Percentiles rank a stretch among this genome's conserved stretches.
These are phyloP conservation scores for Apamea crenata DNA, from an alignment of 2,888 invertebrate species.

Conservation along the genomic window DNA sequence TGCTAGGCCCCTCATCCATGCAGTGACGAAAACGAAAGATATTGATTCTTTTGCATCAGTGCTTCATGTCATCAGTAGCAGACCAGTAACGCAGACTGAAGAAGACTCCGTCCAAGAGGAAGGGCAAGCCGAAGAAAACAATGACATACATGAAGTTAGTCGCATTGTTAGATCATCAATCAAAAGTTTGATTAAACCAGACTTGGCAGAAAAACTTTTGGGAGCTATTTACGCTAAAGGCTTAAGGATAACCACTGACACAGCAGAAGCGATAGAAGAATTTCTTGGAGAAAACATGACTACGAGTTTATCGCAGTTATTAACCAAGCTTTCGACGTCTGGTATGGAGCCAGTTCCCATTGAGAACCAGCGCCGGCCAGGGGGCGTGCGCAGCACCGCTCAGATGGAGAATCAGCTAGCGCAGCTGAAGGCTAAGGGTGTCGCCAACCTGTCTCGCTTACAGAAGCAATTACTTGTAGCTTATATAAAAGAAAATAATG, in stretches of 20 bases:
- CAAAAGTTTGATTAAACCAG: constrained; percentile 82
- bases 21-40: constrained; percentile 91
- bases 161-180: constrained; percentile 89
- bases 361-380: constrained; percentile 73
- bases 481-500: constrained; percentile 92
- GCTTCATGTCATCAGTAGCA: constrained; percentile 84
- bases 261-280: constrained; percentile 92
- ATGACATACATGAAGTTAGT: constrained; percentile 85
- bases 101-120: constrained; percentile 78
- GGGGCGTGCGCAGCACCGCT: constrained; percentile 69
- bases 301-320: constrained; percentile 90
- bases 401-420: constrained; percentile 91
- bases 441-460: constrained; percentile 88
- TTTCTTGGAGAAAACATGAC: constrained; percentile 92
- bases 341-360: constrained; percentile 88
- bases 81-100: constrained; percentile 71
- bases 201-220: constrained; percentile 88
- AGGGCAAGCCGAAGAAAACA: constrained; percentile 69
- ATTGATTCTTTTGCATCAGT: constrained; percentile 91
- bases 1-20: constrained; percentile 89
- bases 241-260: constrained; percentile 91
- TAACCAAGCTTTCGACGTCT: constrained; percentile 92
- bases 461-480: constrained; percentile 91
- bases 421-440: constrained; percentile 90
- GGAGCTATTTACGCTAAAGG: constrained; percentile 91